Percentiles rank a stretch among this genome's conserved stretches.
phyloP scores from a whole-genome alignment of 2,797 vertebrate genomes.

The Lacerta viridis region DNA sequence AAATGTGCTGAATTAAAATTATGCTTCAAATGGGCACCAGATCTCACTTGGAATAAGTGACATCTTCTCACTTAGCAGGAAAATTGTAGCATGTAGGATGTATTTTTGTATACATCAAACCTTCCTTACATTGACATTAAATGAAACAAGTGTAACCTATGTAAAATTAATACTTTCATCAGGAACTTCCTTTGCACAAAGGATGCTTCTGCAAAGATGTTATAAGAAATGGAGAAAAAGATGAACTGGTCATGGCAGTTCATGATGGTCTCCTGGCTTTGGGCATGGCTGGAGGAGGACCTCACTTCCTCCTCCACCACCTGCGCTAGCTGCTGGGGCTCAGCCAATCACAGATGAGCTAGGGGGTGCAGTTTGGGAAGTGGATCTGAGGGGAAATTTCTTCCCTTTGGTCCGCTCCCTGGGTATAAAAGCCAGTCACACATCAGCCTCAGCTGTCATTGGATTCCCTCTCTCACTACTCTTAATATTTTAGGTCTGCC shows the following conservation, averaged over 20 bases:
- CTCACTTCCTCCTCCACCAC: too few species aligned
- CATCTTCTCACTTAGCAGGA: neutral
- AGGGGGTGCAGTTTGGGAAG: too few species aligned
- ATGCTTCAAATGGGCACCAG: neutral
- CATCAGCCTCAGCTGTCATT: neutral
- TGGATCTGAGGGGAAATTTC: neutral
- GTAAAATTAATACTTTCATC: neutral
- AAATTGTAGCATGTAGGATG: neutral
- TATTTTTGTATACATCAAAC: neutral
- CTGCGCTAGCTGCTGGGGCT: too few species aligned
- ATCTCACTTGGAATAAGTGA: neutral
- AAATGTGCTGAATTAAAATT: conserved; percentile 23
- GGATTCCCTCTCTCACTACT: neutral
- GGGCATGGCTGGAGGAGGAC: too few species aligned
- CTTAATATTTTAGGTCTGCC: neutral
- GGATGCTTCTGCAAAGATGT: too few species aligned
- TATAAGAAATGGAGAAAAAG: too few species aligned
- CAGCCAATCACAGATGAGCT: too few species aligned
- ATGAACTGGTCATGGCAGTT: too few species aligned
- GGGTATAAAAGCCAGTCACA: neutral
- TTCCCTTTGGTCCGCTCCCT: neutral
- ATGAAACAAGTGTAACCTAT: neutral
- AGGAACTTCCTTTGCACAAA: neutral
- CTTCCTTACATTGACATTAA: neutral
- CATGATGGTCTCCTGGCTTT: too few species aligned